These are phyloP conservation scores for Agelastica alni DNA, from an alignment of 2,888 invertebrate species.

Conservation along the genomic window DNA sequence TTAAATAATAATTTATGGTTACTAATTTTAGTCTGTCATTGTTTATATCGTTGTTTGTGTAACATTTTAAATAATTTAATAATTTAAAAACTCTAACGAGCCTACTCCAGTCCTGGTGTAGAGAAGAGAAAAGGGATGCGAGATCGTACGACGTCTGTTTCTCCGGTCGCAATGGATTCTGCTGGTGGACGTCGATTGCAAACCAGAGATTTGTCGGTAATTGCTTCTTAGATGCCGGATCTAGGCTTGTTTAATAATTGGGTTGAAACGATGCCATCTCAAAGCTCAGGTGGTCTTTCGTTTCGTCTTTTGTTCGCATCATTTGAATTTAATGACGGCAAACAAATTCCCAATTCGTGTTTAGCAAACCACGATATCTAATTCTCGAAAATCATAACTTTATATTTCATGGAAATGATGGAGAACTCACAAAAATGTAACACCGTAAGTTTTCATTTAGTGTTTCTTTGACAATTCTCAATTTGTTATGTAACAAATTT, in stretches of 20 bases:
- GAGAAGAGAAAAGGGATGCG: too few relatives aligned
- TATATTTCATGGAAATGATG: too few relatives aligned
- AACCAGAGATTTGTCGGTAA: conserved; percentile 17
- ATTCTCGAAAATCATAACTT: background rate
- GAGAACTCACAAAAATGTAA: too few relatives aligned
- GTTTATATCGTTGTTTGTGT: too few relatives aligned
- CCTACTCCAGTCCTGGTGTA: too few relatives aligned
- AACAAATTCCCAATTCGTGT: background rate
- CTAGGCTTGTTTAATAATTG: conserved; percentile 22
- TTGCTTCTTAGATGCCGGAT: conserved; percentile 19
- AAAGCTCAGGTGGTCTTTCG: conserved; percentile 7
- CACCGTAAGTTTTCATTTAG: too few relatives aligned
- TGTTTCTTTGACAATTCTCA: too few relatives aligned
- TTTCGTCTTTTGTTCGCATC: conserved; percentile 1
- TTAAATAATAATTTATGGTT: too few relatives aligned
- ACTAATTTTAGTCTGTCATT: too few relatives aligned
- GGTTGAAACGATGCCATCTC: conserved; percentile 8
- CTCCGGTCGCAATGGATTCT: conserved; percentile 16
- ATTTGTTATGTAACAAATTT: too few relatives aligned
- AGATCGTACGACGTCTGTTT: conserved; percentile 19
- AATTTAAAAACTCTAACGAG: too few relatives aligned
- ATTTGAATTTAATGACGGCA: conserved; percentile 5
- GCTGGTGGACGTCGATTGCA: conserved; percentile 22
- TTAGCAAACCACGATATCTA: background rate
- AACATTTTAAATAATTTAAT: too few relatives aligned